Evolutionary conservation across 2,797 vertebrate species (phyloP).

Genomic region (Prunella strophiata): DNA sequence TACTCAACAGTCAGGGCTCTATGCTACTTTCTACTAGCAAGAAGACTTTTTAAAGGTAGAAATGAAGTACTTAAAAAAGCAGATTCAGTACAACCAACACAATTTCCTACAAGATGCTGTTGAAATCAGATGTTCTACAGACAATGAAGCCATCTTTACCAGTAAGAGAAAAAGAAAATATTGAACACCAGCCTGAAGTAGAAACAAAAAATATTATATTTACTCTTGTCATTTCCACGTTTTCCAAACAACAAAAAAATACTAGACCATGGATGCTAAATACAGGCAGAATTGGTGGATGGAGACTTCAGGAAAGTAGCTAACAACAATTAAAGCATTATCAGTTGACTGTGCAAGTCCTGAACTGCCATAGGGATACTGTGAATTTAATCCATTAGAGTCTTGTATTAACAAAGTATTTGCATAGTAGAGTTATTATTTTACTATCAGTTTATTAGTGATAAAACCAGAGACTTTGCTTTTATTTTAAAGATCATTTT

Average conservation of each 20-base stretch:
- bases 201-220: neutral
- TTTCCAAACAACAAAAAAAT: neutral
- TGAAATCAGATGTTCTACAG: neutral
- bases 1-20: neutral
- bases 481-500: neutral
- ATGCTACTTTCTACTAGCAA: neutral
- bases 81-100: neutral
- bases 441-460: neutral
- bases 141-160: neutral
- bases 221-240: neutral
- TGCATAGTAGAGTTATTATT: neutral
- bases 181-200: neutral
- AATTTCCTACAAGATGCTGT: neutral
- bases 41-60: neutral
- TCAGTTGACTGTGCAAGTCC: neutral
- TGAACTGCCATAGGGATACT: neutral
- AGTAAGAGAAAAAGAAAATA: neutral
- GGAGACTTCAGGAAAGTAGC: neutral
- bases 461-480: neutral
- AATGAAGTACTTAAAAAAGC: neutral
- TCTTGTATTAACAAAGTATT: neutral
- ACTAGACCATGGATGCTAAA: neutral
- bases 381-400: neutral
- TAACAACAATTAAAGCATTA: neutral
- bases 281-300: neutral